Base-by-base conservation (phyloP, 2,888 invertebrate genomes). In the Autographa gamma region DNA sequence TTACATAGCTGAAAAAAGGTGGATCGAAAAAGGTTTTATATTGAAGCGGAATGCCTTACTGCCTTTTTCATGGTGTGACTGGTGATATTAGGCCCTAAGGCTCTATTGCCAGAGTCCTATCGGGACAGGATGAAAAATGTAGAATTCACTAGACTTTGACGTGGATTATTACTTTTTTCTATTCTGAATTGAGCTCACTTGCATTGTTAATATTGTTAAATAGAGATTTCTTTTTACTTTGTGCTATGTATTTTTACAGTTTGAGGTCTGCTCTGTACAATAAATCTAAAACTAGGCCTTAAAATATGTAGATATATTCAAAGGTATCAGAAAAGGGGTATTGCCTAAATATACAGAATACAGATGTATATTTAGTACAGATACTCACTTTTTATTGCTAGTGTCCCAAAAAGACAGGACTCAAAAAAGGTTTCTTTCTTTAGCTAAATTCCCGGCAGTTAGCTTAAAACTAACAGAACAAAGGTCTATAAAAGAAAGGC, bases 391-490 rank as follows among this genome's bases (percentile, higher is more conserved):
- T 48, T 48, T 48, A 48, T 43, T 14, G 16, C 5, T n/a, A 0
- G 6, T 0, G 16, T 6, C n/a, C 48, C n/a, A n/a, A 48, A 48
- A 48, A 48, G 0, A 41, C 5, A 43, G n/a, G n/a, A 6, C 48
- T 48, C 16, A 7, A 48, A 48, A 48, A 48, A 48, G 48, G 48
- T 7, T 48, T 16, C 43, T 16, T 43, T 43, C 7, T 48, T 48
- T n/a, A 48, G 32, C 13, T 48, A 19, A 60, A 32, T 58, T 58
- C 56, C 41, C 41, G 43, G 67, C 13, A 11, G 43, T 62, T 19
- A 25, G 31, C 61, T 65, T 72, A 19, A 59, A n/a, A 69, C 41
- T 32, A 43, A 32, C 16, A 62, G 32, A 41, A 72, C 43, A 60
- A 60, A 31, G 34, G 54, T 25, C 43, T 19, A 34, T 43, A 68